Conservation (phyloP, 2,888 invertebrate genomes). For the Melanostoma mellinum region DNA sequence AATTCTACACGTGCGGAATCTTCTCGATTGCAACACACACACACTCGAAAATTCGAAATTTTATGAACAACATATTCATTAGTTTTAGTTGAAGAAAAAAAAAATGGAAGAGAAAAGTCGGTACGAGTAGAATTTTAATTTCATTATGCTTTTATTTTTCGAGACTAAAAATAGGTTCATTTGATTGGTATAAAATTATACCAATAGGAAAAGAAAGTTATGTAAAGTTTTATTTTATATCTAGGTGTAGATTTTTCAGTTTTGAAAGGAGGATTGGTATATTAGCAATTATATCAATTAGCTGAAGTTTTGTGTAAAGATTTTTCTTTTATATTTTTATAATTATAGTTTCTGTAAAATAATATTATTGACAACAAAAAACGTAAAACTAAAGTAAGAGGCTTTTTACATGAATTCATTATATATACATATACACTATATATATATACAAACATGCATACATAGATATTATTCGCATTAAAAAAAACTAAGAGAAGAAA, state of each 20-base stretch:
- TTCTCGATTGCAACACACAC: slow-evolving; percentile 50
- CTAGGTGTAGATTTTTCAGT: slow-evolving; percentile 21
- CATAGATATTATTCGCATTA: slow-evolving; percentile 67
- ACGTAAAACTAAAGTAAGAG: slow-evolving; percentile 63
- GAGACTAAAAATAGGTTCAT: slow-evolving; percentile 33
- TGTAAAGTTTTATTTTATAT: slow-evolving; percentile 30
- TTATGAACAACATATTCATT: slow-evolving; percentile 72
- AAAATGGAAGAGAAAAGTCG: slow-evolving; percentile 16
- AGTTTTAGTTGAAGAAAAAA: slow-evolving; percentile 58
- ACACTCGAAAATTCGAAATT: slow-evolving; percentile 59
- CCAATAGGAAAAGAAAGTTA: slow-evolving; percentile 1
- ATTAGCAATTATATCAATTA: slow-evolving; percentile 8
- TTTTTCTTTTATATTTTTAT: slow-evolving; percentile 19
- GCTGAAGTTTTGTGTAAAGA: slow-evolving; percentile 37
- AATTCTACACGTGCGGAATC: slow-evolving; percentile 40
- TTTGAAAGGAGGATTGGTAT: slow-evolving; percentile 32
- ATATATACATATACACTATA: slow-evolving; percentile 68
- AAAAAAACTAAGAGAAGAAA: slow-evolving; percentile 38
- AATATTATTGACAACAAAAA: slow-evolving; percentile 34
- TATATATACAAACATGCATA: slow-evolving; percentile 66
- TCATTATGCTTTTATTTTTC: slow-evolving; percentile 28
- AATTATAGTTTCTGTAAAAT: slow-evolving; percentile 58
- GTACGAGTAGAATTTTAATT: slow-evolving; percentile 32
- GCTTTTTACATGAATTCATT: slow-evolving; percentile 72
- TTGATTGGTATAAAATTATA: slow-evolving; percentile 35